Percentiles rank a stretch among this genome's conserved stretches.
These are phyloP conservation scores for Platycercus adscitus DNA, from an alignment of 2,113 vertebrate genomes.

Conservation along the genomic window DNA sequence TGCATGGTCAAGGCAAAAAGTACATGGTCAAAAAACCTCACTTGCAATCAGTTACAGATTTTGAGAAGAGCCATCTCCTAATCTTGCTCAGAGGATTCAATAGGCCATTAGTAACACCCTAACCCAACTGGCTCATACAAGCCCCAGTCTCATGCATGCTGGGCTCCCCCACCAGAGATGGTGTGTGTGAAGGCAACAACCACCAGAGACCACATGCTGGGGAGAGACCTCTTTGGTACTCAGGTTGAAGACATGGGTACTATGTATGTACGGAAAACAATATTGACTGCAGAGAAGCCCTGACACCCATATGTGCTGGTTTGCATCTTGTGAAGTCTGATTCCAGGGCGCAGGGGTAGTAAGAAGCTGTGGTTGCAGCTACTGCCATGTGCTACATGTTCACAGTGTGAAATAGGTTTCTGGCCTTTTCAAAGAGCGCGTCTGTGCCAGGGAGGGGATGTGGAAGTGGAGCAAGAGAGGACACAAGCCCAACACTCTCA, in stretches of 20 bases:
- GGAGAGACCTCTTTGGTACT: neutral
- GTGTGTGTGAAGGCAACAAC: accelerated
- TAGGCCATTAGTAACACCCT: neutral
- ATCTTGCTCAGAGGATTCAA: neutral
- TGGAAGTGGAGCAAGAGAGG: neutral
- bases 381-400: accelerated
- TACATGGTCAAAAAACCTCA: accelerated
- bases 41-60: neutral
- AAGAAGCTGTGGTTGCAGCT: neutral
- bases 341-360: accelerated
- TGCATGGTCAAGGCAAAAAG: neutral
- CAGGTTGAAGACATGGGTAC: neutral
- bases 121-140: accelerated
- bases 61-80: neutral
- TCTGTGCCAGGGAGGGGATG: neutral
- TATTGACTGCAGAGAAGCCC: neutral
- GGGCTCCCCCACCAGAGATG: neutral
- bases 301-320: too few species aligned
- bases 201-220: accelerated
- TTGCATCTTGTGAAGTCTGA: neutral
- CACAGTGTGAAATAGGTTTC: accelerated
- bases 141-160: accelerated
- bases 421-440: neutral
- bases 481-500: neutral
- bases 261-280: neutral